Conservation (phyloP, 1,140 invertebrate genomes). For the Phortica variegata region DNA sequence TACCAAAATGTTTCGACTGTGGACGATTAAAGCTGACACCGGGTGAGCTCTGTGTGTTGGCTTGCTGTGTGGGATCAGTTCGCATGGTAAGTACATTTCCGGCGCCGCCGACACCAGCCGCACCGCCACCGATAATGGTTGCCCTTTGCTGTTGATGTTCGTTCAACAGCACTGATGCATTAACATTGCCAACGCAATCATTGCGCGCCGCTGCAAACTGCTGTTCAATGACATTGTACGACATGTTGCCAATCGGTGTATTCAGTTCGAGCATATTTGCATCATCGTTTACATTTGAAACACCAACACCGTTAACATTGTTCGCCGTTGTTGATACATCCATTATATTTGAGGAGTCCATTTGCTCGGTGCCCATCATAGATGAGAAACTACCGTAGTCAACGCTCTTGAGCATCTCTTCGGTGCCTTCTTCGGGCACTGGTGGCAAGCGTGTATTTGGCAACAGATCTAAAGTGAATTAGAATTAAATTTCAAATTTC, state of each 20-base stretch:
- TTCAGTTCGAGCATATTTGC: constrained; percentile 52
- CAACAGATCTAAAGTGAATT: constrained; percentile 31
- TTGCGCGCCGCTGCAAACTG: constrained; percentile 33
- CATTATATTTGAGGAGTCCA: constrained; percentile 36
- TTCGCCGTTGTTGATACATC: constrained; percentile 28
- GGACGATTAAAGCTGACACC: neutral
- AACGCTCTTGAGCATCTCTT: constrained; percentile 51
- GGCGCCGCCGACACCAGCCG: constrained; percentile 2
- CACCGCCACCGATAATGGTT: constrained; percentile 11
- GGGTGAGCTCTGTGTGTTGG: neutral
- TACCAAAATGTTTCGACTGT: constrained; percentile 30
- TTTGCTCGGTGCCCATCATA: constrained; percentile 45
- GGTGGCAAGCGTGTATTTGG: constrained; percentile 58
- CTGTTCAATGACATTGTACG: constrained; percentile 37
- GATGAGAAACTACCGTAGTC: constrained; percentile 42
- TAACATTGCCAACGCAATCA: too few relatives aligned
- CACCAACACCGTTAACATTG: constrained; percentile 2
- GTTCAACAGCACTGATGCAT: constrained; percentile 17
- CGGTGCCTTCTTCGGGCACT: constrained; percentile 60
- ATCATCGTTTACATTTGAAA: constrained; percentile 23
- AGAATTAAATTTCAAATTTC: too few relatives aligned
- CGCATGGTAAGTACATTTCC: too few relatives aligned
- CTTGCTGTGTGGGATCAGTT: too few relatives aligned
- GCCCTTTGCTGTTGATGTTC: constrained; percentile 23
- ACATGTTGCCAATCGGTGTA: constrained; percentile 37